Evolutionary conservation across 2,797 vertebrate genomes (phyloP).

Genomic region (Masticophis lateralis): DNA sequence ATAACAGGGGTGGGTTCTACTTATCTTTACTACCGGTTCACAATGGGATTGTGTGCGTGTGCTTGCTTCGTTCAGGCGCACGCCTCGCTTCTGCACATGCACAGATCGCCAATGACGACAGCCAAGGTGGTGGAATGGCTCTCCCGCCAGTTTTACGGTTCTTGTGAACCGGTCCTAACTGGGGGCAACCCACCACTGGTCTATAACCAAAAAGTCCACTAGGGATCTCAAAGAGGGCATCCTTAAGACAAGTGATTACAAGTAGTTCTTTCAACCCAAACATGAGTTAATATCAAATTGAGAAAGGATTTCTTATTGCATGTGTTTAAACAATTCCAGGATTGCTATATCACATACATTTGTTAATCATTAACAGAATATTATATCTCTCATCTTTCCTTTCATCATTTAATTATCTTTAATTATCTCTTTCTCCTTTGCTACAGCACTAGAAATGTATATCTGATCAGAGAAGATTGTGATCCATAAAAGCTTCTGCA

Average conservation of each 20-base stretch:
- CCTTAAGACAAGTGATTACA: background rate
- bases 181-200: too few species aligned
- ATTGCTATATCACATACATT: background rate
- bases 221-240: background rate
- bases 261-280: background rate
- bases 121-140: too few species aligned
- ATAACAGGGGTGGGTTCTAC: background rate
- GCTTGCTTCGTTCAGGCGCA: too few species aligned
- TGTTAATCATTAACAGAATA: background rate
- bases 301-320: background rate
- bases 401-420: background rate
- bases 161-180: too few species aligned
- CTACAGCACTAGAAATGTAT: background rate
- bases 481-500: background rate
- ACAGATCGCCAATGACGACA: too few species aligned
- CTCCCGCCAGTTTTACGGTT: too few species aligned
- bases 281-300: background rate
- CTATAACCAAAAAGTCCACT: background rate
- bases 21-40: too few species aligned
- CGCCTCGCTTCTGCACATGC: too few species aligned
- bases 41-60: too few species aligned
- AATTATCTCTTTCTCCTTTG: background rate
- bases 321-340: background rate
- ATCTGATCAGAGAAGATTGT: background rate
- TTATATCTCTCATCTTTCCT: background rate